phyloP scores from a whole-genome alignment of 2,888 invertebrate species.

The Rhopalosiphum nymphaeae region DNA sequence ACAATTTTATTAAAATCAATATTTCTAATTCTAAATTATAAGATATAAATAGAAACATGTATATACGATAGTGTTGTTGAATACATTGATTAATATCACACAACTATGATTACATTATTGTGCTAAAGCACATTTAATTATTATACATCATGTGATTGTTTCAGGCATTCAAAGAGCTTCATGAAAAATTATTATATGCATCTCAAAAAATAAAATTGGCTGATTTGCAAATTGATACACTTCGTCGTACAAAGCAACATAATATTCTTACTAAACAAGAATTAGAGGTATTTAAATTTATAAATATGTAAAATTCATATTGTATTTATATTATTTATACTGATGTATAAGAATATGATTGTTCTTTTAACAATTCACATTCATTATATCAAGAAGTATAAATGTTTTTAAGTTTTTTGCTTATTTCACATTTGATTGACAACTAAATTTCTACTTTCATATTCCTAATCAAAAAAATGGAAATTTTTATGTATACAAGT shows the following conservation, averaged over 20 bases:
- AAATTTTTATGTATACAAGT: neutral
- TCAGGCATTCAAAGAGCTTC: conserved; percentile 84
- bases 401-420: too few species aligned
- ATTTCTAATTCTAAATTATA: neutral
- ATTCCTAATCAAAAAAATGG: neutral
- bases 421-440: too few species aligned
- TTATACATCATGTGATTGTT: neutral
- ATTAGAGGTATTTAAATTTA: conserved; percentile 69
- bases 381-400: neutral
- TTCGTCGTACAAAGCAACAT: conserved; percentile 79
- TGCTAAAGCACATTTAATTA: neutral
- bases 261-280: conserved; percentile 80
- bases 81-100: neutral
- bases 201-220: conserved; percentile 83
- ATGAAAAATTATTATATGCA: conserved; percentile 85
- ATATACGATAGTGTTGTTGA: neutral
- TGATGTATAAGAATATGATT: neutral
- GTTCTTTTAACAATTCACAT: neutral
- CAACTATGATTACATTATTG: neutral
- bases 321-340: neutral
- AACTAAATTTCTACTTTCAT: neutral
- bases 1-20: neutral
- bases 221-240: conserved; percentile 81
- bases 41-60: neutral
- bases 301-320: conserved; percentile 1